phyloP scores from a whole-genome alignment of 2,888 invertebrate species.

The Stratiomys singularior region DNA sequence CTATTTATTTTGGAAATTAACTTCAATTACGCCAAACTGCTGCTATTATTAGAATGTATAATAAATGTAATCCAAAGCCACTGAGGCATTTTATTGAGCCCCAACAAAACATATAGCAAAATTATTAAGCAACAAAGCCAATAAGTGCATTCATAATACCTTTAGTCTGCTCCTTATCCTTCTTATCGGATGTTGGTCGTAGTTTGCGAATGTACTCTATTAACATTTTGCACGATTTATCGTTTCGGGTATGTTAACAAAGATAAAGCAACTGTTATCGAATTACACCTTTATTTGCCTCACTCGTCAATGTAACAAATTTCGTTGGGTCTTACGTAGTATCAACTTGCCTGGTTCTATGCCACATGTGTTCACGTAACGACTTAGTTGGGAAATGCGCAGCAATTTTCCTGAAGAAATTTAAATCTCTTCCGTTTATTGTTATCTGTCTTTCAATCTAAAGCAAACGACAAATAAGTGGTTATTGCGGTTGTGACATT shows the following conservation, averaged over 20 bases:
- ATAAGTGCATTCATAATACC: no score
- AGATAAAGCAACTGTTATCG: not conserved
- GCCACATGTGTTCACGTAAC: constrained; percentile 24
- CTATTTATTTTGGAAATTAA: no score
- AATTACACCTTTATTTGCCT: not conserved
- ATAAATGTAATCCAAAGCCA: no score
- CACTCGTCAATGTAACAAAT: not conserved
- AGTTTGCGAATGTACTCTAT: not conserved
- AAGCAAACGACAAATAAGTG: constrained; percentile 36
- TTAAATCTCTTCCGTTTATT: not conserved
- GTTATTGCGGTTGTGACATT: constrained; percentile 9
- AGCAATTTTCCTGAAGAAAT: not conserved
- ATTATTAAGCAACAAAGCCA: no score
- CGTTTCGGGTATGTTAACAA: not conserved
- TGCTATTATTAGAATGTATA: no score
- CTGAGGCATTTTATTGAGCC: no score
- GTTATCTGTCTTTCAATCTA: not conserved
- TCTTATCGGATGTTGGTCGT: not conserved
- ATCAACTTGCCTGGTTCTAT: not conserved
- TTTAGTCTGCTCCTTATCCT: not conserved
- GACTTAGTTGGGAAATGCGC: constrained; percentile 11
- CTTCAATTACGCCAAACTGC: no score
- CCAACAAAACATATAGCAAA: no score
- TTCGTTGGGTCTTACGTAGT: not conserved
- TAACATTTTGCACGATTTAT: constrained; percentile 1